A percentile compares a stretch with the other conserved stretches of the same genome.
Conservation (phyloP, 2,113 vertebrate species). For the Himantopus leucocephalus region DNA sequence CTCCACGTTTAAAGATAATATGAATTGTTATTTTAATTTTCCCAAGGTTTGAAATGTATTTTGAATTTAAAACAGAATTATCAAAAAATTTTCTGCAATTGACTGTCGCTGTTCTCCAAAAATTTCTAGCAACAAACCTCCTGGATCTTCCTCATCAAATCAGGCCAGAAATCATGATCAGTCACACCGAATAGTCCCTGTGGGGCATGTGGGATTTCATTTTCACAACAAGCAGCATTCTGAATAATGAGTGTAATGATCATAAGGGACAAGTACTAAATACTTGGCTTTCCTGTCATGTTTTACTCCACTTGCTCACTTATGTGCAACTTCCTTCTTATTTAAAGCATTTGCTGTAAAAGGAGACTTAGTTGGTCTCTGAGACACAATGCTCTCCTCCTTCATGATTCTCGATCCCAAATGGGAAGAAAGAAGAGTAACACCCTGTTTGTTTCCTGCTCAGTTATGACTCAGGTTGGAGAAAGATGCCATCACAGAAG, state of each 20-base stretch:
- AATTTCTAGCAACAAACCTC: neutral
- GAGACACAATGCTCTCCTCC: neutral
- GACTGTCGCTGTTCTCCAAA: neutral
- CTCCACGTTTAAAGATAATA: neutral
- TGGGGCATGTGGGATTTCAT: neutral
- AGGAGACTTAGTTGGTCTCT: neutral
- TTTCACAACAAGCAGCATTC: neutral
- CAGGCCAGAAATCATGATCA: neutral
- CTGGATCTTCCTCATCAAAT: neutral
- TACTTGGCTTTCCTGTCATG: neutral
- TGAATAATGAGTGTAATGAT: neutral
- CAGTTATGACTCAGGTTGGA: neutral
- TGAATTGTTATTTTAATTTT: neutral
- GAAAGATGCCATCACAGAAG: neutral
- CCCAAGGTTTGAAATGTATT: neutral
- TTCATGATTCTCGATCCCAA: neutral
- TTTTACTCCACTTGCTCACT: neutral
- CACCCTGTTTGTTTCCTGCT: neutral
- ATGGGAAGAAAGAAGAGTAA: neutral
- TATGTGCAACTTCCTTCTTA: neutral
- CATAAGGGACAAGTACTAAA: neutral
- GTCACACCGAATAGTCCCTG: neutral
- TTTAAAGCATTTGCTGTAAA: neutral
- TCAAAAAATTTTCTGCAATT: neutral
- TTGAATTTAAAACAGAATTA: neutral